Evolutionary conservation across 2,888 invertebrate species (phyloP), one percentile per base, ranked within the genome.

Genomic region (Drosophila fungiperda): DNA sequence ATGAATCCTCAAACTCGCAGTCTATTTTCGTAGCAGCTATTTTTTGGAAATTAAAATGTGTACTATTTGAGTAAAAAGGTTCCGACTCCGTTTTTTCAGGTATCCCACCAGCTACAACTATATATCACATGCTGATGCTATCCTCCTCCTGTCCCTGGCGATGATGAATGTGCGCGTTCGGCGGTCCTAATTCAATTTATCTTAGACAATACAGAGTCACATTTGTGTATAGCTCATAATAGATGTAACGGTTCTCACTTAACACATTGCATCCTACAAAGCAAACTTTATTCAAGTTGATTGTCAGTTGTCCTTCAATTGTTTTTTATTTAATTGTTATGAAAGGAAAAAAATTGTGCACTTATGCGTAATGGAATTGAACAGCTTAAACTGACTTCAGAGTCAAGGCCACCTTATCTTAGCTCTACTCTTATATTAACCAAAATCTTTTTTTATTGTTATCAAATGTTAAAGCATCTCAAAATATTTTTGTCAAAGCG

Each of bases 121-220:
- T 86, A 86, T 83, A 85, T 88, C 86, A 88, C 60, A 49, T 70
- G 68, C 77, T 40, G 65, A 40, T 23, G 50, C 49, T 50, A 32
- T 57, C 40, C 23, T 38, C 36, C 35, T 61, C 38, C 17, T 57
- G 68, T 29, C 32, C 23, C 36, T 55, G 61, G 54, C 32, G 59
- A 83, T 87, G 87, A 87, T 88, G 90, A 90, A 87, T 90, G 87
- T 86, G 90, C 89, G 81, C 83, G 83, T 72, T 79, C 72, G 81
- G 73, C 83, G 89, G 83, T 66, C 86, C 86, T 87, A 90, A 87
- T 89, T 78, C 90, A 90, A 90, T 87, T 87, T 83, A 90, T 88
- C 76, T 86, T 88, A 88, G 79, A 90, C 86, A 87, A 83, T 81
- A 88, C 87, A 89, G 88, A 87, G 87, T 90, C 87, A 86, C 71